Evolutionary conservation across 1,140 invertebrate genomes (phyloP), one percentile per base, ranked within the genome.

Genomic region (Kradibia gibbosae): DNA sequence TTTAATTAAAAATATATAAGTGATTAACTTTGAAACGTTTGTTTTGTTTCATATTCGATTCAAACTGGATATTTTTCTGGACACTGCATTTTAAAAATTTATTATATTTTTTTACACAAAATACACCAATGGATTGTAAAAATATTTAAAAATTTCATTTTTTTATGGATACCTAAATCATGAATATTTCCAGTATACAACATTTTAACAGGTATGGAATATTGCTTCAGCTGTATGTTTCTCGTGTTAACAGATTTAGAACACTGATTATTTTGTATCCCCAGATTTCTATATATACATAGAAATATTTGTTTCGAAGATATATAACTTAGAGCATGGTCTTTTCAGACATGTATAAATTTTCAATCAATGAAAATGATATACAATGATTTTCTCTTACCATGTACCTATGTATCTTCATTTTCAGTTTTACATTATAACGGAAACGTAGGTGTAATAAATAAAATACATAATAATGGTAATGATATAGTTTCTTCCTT

Each of bases 131-230:
- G 42, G 0, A 36, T 3, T 36, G 36, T 74, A n/a, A 55, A 48
- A 42, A 76, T 42, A 34, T 70, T 60, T 73, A 0, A 57, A 72
- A n/a, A 36, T 8, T 7, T 45, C 25, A 80, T 39, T 39, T n/a
- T 67, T 67, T 36, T 67, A 11, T 39, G n/a, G 22, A 65, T 36
- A 53, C 25, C 20, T 57, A 81, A 72, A 79, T 76, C 67, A 8
- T 31, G 34, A 82, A 78, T 70, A 79, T n/a, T 25, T 50, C 65
- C 67, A 78, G 80, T 81, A 77, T 73, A 25, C 48, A 73, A 55
- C 77, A 73, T 55, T 53, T 77, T 81, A 45, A 81, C 3, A 81
- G 72, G 80, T 82, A 82, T 55, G 74, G 34, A 15, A 77, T n/a
- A 55, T 81, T 36, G 65, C 67, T 77, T 76, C 25, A 15, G 11